Base-by-base conservation (phyloP, 2,113 vertebrate species). In the Heterotilapia buettikoferi region DNA sequence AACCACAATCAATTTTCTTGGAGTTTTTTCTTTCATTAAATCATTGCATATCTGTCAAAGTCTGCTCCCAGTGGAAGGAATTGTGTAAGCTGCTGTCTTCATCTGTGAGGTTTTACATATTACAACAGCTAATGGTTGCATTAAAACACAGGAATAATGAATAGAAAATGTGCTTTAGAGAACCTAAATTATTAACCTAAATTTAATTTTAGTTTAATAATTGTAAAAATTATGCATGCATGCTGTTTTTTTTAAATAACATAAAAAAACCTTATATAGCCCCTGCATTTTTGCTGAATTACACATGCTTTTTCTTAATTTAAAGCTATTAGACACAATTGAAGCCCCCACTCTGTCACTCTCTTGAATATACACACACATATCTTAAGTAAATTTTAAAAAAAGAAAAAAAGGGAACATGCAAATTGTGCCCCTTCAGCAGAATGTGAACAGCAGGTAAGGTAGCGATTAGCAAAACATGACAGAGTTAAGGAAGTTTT, bases 181-280 rank as follows among this genome's bases (percentile, higher is more conserved):
- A 76, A 47, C 12, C 14, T 76, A 29, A 47, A 47, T 76, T 47
- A 76, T 76, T 76, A 47, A 29, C 24, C 40, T 76, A 19, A 45
- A 76, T 47, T 76, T 76, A 11, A 76, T 76, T 76, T 76, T 3
- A 19, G 68, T 76, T 76, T 76, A 76, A 3, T 47, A 76, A 76
- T 76, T 76, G 40, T 76, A 47, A 29, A 45, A 76, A 76, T 29
- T 29, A 76, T 76, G 45, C 24, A 18, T 6, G 9, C 68, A 11
- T 29, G 14, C 24, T 19, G 6, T 47, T 7, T 73, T 68, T 38
- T 47, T 73, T 18, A 47, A 76, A 18, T 19, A 0, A 76, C 9
- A 47, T 18, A 11, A 47, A 36, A 68, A 73, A 29, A 1, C 0
- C 40, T 73, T 47, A 73, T 29, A 76, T 47, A 47, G 43, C 9